Conservation (phyloP, 2,888 invertebrate species). For the Andrena flavipes region DNA sequence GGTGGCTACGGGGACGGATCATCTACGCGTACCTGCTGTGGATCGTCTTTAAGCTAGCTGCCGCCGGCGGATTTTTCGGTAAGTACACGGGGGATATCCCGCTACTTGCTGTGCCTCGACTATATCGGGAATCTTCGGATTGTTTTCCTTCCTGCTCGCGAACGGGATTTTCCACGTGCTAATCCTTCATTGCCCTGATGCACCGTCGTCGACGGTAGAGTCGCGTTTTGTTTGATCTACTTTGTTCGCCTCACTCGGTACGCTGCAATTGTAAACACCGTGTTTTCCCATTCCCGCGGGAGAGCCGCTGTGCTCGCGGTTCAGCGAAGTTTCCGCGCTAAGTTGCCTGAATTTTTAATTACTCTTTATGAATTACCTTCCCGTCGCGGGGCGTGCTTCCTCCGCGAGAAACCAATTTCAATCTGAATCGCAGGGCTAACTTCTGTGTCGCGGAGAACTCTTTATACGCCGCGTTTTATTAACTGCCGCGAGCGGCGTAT, state of each 20-base stretch:
- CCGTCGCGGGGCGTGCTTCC: neutral
- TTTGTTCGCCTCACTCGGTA: neutral
- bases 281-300: neutral
- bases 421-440: neutral
- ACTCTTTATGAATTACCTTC: conserved; percentile 14
- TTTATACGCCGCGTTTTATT: neutral
- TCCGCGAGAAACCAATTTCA: conserved; percentile 22
- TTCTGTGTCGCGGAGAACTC: neutral
- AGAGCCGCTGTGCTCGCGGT: conserved; percentile 18
- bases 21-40: conserved; percentile 80
- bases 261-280: neutral
- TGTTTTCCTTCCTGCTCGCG: too few species aligned
- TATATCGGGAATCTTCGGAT: neutral
- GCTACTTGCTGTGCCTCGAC: neutral
- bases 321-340: conserved; percentile 5
- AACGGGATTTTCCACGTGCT: neutral
- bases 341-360: conserved; percentile 35
- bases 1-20: conserved; percentile 78
- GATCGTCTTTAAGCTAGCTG: conserved; percentile 77
- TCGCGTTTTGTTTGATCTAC: conserved; percentile 4
- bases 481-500: neutral
- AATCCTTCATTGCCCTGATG: conserved; percentile 11
- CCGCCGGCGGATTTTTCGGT: conserved; percentile 80
- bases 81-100: conserved; percentile 56
- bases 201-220: neutral